Base-by-base conservation (phyloP, 1,140 invertebrate genomes). In the Pantala flavescens region DNA sequence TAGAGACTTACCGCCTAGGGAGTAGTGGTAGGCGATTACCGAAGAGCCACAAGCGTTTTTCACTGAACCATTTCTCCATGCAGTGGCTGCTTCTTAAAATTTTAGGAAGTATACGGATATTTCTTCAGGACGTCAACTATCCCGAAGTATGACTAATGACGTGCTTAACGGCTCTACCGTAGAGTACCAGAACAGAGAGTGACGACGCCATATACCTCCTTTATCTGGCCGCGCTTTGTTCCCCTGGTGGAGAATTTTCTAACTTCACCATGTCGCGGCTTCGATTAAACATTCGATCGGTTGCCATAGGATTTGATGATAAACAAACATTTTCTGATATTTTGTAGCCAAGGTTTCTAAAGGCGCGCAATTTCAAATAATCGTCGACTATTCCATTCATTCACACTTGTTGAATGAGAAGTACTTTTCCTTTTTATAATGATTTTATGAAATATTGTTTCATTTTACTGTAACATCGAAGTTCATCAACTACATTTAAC, bases 21-120 rank as follows among this genome's bases (percentile, higher is more conserved):
- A 93, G 82, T 78, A 93, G 84, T 78, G 91, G 91, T 81, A 93
- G 85, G 82, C 92, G 91, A 85, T 91, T 93, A 81, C 92, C 92
- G 82, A 93, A 91, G 82, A 93, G 89, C 91, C 91, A 93, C 81
- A 93, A 85, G 85, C 90, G 90, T 83, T 90, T 90, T 85, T 92
- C 91, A 86, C 89, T 90, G 80, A 93, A 89, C 91, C 91, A 93
- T 92, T 90, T 92, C 88, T 93, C 91, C 91, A 93, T 93, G 84
- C 88, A 88, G 71, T 21, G n/a, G 49, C 16, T 63, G 16, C 49
- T 63, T 63, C n/a, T 63, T 1, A 21, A 19, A 21, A 19, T 63
- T 63, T 21, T 12, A 3, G n/a, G n/a, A 63, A 21, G 14, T 16
- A 19, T 63, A 63, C 5, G n/a, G 49, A 21, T 63, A 63, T 3